Base-by-base conservation (phyloP, 92 coral and sea anemone species). In the Desmophyllum pertusum region DNA sequence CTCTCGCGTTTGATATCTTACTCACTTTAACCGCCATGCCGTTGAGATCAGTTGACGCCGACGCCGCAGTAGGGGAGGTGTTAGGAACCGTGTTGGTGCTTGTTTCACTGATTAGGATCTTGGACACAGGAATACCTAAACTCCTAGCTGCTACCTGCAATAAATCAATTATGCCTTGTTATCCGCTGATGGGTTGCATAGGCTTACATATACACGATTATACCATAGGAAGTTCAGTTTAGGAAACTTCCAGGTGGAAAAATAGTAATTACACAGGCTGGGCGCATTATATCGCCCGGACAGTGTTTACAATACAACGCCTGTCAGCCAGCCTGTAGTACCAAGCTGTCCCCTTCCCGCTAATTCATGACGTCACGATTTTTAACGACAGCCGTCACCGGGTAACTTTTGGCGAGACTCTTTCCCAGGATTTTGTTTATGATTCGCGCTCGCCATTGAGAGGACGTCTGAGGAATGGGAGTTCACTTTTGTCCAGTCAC, bases 21-120 rank as follows among this genome's bases (percentile, higher is more conserved):
- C 84, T 23, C 70, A 93, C 96, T 89, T 87, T 87, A 59, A 93
- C 93, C 35, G 96, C 96, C 96, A 93, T 93, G 50, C 96, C 96
- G 76, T 93, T 89, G 27, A 67, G 41, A 78, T 93, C 96, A 25
- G 96, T 55, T 4, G 96, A 87, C 1, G 87, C 79, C 3, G 96
- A 93, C 6, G 92, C 93, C 2, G 92, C 92, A 31, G 96, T 93
- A 15, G 91, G 88, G 67, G 96, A 81, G 25, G 93, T 80, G 59
- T 93, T 93, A 63, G 93, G 88, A 64, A 93, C 96, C 10, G 96
- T 90, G 77, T 85, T 90, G 42, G 96, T 93, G 61, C 93, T 93
- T 6, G 96, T 93, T 73, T 93, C 96, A 70, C 92, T 90, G 74
- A 93, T 77, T 19, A 78, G 69, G 81, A 93, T 87, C 86, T 74